These are phyloP conservation scores for Zoanthus sansibaricus DNA, from an alignment of 92 coral and sea anemone species.

Conservation along the genomic window DNA sequence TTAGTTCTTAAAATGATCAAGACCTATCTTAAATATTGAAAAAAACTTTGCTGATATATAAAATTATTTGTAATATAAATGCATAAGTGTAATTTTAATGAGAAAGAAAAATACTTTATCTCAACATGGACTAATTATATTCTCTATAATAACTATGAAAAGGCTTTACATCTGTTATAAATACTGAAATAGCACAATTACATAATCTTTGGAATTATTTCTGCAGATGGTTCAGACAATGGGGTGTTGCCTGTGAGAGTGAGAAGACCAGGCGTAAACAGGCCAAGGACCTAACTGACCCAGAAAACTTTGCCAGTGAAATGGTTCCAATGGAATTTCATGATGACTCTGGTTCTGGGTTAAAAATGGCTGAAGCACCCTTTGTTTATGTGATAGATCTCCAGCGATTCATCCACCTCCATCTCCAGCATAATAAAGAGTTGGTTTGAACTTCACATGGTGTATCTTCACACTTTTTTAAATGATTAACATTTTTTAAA, in stretches of 20 bases:
- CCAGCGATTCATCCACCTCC: constrained; percentile 10
- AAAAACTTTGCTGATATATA: too few species aligned
- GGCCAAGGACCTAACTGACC: constrained; percentile 14
- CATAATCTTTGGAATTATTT: not conserved
- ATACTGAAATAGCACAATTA: not conserved
- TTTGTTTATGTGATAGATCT: constrained; percentile 1
- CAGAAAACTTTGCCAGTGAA: constrained; percentile 17
- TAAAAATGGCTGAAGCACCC: constrained; percentile 17
- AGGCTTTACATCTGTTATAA: not conserved
- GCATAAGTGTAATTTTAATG: not conserved
- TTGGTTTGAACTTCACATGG: not conserved
- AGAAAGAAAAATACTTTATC: not conserved
- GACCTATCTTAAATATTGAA: too few species aligned
- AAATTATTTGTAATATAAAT: too few species aligned
- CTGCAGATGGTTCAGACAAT: constrained; percentile 23
- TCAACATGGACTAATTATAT: not conserved
- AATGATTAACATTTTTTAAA: constrained; percentile 19
- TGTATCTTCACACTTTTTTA: not conserved
- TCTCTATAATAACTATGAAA: not conserved
- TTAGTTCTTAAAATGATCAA: too few species aligned
- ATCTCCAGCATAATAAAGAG: constrained; percentile 30
- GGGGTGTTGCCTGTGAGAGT: constrained; percentile 17
- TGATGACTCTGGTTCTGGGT: constrained; percentile 4
- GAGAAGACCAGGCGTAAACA: not conserved
- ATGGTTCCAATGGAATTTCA: constrained; percentile 21